A percentile compares a stretch with the other conserved stretches of the same genome.
Evolutionary conservation across 2,113 vertebrate genomes (phyloP).

Genomic region (Actinemys pallida): DNA sequence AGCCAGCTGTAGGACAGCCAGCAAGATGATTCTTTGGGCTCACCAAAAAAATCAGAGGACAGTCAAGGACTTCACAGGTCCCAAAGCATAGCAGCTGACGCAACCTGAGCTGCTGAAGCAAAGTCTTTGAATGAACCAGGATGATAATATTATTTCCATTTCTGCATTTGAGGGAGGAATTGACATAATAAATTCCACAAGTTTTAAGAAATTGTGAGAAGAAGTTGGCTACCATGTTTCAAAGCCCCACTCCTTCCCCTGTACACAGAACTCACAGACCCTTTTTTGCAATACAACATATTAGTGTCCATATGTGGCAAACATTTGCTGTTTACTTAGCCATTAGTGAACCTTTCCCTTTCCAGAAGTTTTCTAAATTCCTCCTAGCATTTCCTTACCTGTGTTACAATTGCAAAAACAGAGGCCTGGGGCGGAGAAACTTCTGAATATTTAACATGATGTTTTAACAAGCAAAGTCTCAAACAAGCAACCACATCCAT

Average conservation of each 20-base stretch:
- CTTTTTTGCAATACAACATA: neutral
- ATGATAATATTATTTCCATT: neutral
- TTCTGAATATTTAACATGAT: neutral
- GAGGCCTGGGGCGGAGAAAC: neutral
- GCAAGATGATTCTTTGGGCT: neutral
- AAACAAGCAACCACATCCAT: neutral
- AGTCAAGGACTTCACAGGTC: neutral
- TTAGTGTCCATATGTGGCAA: neutral
- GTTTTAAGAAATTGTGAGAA: neutral
- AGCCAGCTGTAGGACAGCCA: neutral
- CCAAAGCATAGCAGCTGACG: neutral
- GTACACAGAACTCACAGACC: neutral
- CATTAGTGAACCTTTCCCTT: neutral
- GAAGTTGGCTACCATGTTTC: neutral
- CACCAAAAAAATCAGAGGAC: neutral
- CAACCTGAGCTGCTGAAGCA: neutral
- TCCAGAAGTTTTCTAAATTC: neutral
- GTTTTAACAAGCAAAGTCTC: neutral
- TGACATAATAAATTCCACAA: neutral
- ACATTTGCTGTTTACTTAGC: neutral
- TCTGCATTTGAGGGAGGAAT: neutral
- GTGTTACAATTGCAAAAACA: neutral
- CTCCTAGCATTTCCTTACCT: neutral
- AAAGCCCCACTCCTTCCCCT: neutral
- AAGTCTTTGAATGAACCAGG: neutral